These are phyloP conservation scores for Zaprionus taronus DNA, from an alignment of 1,140 invertebrate genomes.

Conservation along the genomic window DNA sequence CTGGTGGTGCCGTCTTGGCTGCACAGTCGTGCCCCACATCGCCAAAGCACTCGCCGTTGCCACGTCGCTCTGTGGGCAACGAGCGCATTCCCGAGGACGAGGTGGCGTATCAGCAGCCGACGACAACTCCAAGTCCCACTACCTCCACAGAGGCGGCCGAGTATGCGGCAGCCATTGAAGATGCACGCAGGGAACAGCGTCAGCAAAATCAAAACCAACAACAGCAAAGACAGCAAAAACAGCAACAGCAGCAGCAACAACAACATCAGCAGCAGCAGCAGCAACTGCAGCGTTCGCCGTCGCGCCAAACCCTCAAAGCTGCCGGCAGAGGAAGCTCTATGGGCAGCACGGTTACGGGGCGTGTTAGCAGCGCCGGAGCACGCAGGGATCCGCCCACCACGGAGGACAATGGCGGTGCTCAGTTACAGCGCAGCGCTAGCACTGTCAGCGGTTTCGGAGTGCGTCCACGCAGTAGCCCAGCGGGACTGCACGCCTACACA, in stretches of 20 bases:
- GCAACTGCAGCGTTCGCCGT: slow-evolving; percentile 45
- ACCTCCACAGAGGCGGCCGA: slow-evolving; percentile 67
- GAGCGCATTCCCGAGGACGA: slow-evolving; percentile 81
- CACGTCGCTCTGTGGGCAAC: slow-evolving; percentile 68
- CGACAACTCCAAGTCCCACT: slow-evolving; percentile 40
- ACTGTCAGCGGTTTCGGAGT: slow-evolving; percentile 85
- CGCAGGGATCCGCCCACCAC: slow-evolving; percentile 38
- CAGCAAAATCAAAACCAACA: slow-evolving; percentile 31
- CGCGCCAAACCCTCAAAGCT: slow-evolving; percentile 38
- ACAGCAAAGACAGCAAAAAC: slow-evolving; percentile 1
- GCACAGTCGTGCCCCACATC: slow-evolving; percentile 82
- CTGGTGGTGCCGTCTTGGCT: slow-evolving; percentile 4
- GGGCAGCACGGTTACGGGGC: slow-evolving; percentile 22
- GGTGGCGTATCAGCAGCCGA: slow-evolving; percentile 49
- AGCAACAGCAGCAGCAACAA: slow-evolving; percentile 36
- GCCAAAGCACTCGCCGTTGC: slow-evolving; percentile 72
- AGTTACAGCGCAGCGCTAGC: slow-evolving; percentile 85
- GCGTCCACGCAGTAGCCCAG: slow-evolving; percentile 89
- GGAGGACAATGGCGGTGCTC: slow-evolving; percentile 30
- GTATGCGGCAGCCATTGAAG: slow-evolving; percentile 71
- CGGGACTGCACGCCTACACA: slow-evolving; percentile 90
- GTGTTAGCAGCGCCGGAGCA: slow-evolving; percentile 68
- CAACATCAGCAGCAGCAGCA: neutral
- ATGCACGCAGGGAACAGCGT: slow-evolving; percentile 65
- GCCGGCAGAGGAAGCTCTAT: slow-evolving; percentile 33